Evolutionary conservation across 2,113 vertebrate species (phyloP), one percentile per base, ranked within the genome.

Genomic region (Phaethornis superciliosus): DNA sequence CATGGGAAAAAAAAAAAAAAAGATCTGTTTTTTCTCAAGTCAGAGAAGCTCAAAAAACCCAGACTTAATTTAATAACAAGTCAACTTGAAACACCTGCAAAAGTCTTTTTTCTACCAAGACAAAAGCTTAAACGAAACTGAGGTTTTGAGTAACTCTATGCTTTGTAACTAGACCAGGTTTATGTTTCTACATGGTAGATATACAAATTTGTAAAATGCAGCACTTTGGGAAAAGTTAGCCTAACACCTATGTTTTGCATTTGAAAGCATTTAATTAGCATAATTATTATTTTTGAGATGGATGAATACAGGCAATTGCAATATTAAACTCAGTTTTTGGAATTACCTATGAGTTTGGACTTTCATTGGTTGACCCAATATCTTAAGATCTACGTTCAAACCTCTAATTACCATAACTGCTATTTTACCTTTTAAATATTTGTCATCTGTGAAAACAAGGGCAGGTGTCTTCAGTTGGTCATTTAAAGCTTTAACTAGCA

Each of bases 1-100:
- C 62, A 54, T 75, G 67, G 49, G 42, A 2, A 8, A n/a, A 59
- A 12, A 74, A 59, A 12, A 74, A 63, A 71, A 28, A 35, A 80
- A 18, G 35, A 80, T 82, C 70, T 93, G 58, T 54, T 94, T 82
- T 80, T 65, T 18, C 55, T 89, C 71, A 80, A 82, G 59, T 89
- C 27, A 32, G 30, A 65, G 44, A 89, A 85, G 40, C 65, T 87
- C 54, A 86, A 71, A 88, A 92, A 75, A 56, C 42, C 69, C 15
- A 85, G 15, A 28, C 49, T 68, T 84, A 88, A 86, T 81, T 88
- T 35, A 17, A 24, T 87, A 94, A 85, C 33, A 81, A 91, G 78
- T 54, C 78, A 77, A 28, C 70, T 88, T 82, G 85, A 87, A 95
- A 80, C 63, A 72, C 58, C 44, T 70, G 54, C 35, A n/a, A 76